These are phyloP conservation scores for Leguminivora glycinivorella DNA, from an alignment of 1,140 invertebrate species.

Conservation along the genomic window DNA sequence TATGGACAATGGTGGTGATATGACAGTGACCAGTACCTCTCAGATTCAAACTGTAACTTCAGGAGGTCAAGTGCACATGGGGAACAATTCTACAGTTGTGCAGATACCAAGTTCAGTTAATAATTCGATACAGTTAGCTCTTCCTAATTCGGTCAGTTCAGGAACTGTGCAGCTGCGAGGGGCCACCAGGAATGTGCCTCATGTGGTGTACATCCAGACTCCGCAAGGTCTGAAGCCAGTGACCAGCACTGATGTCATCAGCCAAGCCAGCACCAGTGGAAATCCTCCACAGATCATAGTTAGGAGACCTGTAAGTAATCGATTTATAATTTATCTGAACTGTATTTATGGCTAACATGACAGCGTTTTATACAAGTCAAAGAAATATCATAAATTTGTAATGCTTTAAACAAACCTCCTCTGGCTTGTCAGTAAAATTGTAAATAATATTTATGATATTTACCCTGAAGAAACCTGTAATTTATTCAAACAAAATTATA, in stretches of 20 bases:
- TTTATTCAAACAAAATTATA: too few species aligned
- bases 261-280: conserved; percentile 69
- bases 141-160: conserved; percentile 49
- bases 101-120: conserved; percentile 68
- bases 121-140: conserved; percentile 65
- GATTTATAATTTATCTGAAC: conserved; percentile 14
- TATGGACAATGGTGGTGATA: conserved; percentile 57
- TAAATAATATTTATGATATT: too few species aligned
- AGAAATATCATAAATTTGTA: too few species aligned
- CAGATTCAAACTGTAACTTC: conserved; percentile 60
- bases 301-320: conserved; percentile 73
- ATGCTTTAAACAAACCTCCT: too few species aligned
- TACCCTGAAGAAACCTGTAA: too few species aligned
- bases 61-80: conserved; percentile 62
- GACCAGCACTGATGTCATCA: conserved; percentile 68
- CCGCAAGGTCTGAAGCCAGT: conserved; percentile 71
- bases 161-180: conserved; percentile 61
- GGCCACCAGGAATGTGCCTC: conserved; percentile 56
- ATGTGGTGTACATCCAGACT: conserved; percentile 76
- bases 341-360: too few species aligned
- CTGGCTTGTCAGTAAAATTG: too few species aligned
- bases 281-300: conserved; percentile 76
- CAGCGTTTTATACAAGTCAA: too few species aligned
- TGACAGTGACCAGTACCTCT: conserved; percentile 58
- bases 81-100: conserved; percentile 53